Percentiles rank a stretch among this genome's conserved stretches.
phyloP scores from a whole-genome alignment of 2,113 vertebrate genomes.

The Leptobrachium leishanense region DNA sequence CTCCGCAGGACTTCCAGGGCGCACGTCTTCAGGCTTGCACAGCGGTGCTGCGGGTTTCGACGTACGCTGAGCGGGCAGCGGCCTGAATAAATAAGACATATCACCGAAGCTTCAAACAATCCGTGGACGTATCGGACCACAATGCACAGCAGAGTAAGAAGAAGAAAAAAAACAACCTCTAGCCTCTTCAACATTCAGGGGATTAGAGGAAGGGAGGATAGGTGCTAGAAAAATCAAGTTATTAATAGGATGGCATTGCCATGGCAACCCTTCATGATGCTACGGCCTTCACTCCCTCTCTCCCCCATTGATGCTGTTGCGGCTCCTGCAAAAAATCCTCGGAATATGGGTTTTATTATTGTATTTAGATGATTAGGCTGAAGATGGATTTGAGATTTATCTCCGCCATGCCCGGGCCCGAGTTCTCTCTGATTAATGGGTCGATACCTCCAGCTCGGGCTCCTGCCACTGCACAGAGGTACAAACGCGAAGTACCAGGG shows the following conservation, averaged over 20 bases:
- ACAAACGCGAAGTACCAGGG: too few relatives aligned
- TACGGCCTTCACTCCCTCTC: background rate
- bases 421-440: background rate
- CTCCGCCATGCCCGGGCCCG: background rate
- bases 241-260: constrained; percentile 21
- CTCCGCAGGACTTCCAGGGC: too few relatives aligned
- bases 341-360: background rate
- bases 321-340: background rate
- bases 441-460: background rate
- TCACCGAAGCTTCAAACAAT: too few relatives aligned
- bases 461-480: too few relatives aligned
- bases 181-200: background rate
- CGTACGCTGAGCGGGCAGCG: too few relatives aligned
- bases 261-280: constrained; percentile 30
- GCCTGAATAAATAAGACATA: too few relatives aligned
- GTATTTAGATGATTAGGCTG: constrained; percentile 7
- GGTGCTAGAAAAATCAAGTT: constrained; percentile 5
- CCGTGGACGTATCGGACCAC: background rate
- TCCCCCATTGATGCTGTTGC: constrained; percentile 26
- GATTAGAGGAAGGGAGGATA: constrained; percentile 19
- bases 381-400: background rate
- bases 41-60: too few relatives aligned
- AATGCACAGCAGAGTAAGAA: background rate
- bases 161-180: background rate
- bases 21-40: too few relatives aligned